Percentiles rank a stretch among this genome's conserved stretches.
These are phyloP conservation scores for Chiloscyllium plagiosum DNA, from an alignment of 2,113 vertebrate species.

Conservation along the genomic window DNA sequence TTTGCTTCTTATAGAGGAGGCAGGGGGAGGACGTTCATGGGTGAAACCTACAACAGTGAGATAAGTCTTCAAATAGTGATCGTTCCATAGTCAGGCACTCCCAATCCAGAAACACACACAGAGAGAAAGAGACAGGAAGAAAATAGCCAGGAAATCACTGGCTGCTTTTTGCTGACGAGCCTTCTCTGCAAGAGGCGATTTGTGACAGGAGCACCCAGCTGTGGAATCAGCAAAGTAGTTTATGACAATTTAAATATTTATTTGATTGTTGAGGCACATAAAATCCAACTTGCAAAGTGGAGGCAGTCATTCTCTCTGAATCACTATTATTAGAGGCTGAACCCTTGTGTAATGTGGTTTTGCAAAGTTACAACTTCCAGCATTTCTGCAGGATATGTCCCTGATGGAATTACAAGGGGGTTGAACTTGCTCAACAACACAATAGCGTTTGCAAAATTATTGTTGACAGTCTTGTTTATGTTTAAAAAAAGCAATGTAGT, in stretches of 20 bases:
- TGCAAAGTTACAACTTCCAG: not conserved
- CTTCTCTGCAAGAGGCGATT: not conserved
- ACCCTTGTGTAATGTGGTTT: not conserved
- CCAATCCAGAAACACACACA: not conserved
- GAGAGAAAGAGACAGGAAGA: not conserved
- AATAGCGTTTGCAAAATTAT: not conserved
- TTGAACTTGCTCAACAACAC: not conserved
- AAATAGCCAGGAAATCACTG: not conserved
- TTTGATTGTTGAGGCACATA: not conserved
- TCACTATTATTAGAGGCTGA: too few relatives aligned
- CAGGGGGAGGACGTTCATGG: not conserved
- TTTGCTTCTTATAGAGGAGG: not conserved
- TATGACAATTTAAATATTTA: slow-evolving; percentile 6
- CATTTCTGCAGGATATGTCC: not conserved
- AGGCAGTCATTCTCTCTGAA: not conserved
- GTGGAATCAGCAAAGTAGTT: not conserved
- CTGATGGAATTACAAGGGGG: not conserved
- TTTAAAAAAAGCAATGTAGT: not conserved
- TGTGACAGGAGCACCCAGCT: not conserved
- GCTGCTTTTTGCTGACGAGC: not conserved
- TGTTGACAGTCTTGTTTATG: too few relatives aligned
- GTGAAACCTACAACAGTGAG: not conserved
- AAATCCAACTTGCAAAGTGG: not conserved
- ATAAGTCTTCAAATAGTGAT: not conserved
- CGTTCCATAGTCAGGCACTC: not conserved